Evolutionary conservation across 2,797 vertebrate species (phyloP), one percentile per base, ranked within the genome.

Genomic region (Pelodytes ibericus): DNA sequence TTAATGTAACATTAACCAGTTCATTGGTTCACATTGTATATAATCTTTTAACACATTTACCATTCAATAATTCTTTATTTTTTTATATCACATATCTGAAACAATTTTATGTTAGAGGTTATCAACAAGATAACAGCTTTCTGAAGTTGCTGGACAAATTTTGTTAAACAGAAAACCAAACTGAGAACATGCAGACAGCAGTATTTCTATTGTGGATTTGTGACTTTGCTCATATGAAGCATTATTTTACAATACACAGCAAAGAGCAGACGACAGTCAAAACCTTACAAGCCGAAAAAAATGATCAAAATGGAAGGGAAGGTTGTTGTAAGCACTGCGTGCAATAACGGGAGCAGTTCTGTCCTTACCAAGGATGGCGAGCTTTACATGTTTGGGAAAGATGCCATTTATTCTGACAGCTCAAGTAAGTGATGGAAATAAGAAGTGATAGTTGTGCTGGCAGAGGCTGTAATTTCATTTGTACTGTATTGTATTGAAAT

Each of bases 371-470:
- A 98, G 89, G 98, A 99, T 53, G 98, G 98, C 80, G 98, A 99
- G 83, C 94, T 99, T 24, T 99, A 97, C 88, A 98, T 99, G 97
- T 99, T 99, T 88, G 98, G 98, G 79, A 99, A 99, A 91, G 98
- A 99, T 87, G 98, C 98, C 44, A 96, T 99, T 90, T 99, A 99
- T 87, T 98, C 96, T 79, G 98, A 99, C 86, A 95, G 93, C 87
- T 95, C 96, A 88, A 96, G 98, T 99, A 91, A 96, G 96, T 94
- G 58, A 69, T 33, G 20, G 63, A 59, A 60, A 72, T 66, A 5
- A 36, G 66, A 36, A 26, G 26, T 51, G 61, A 66, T 41, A 18
- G 24, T 29, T 71, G 20, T 66, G 53, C 15, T 47, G 31, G 1
- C 20, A 31, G 49, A 6, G n/a, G 2, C 59, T 57, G 16, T 47